Conservation (phyloP, 2,888 invertebrate species). For the Erebia ligea region DNA sequence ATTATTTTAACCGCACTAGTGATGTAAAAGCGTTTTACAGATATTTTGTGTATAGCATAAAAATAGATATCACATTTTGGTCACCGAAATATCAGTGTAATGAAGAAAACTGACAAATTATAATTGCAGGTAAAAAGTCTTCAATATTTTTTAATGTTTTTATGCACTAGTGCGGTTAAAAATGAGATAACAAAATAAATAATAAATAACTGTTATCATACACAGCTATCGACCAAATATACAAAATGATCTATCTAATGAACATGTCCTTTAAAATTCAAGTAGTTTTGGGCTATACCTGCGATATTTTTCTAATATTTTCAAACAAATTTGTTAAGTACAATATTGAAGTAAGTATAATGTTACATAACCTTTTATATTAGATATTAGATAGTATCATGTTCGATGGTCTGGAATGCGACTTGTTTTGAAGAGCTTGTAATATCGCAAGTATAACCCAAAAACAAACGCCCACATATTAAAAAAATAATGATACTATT, state of each 20-base stretch:
- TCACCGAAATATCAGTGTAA: neutral
- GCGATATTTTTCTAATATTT: neutral
- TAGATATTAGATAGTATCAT: too few species aligned
- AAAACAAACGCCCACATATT: slow-evolving; percentile 17
- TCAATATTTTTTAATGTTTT: neutral
- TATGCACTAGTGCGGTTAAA: slow-evolving; percentile 13
- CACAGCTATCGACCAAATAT: slow-evolving; percentile 31
- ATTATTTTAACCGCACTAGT: slow-evolving; percentile 9
- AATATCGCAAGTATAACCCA: slow-evolving; percentile 21
- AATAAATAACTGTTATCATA: slow-evolving; percentile 3
- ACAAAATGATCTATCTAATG: slow-evolving; percentile 39
- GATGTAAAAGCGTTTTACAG: neutral
- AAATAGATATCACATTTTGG: neutral
- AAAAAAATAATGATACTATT: slow-evolving; percentile 34
- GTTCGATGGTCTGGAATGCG: too few species aligned
- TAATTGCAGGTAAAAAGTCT: too few species aligned
- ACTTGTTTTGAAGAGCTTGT: neutral
- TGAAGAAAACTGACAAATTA: neutral
- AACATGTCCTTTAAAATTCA: slow-evolving; percentile 31
- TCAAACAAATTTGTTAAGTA: too few species aligned
- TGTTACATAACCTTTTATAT: too few species aligned
- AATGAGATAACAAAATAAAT: neutral
- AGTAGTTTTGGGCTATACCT: slow-evolving; percentile 12
- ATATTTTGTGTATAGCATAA: neutral
- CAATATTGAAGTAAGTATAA: too few species aligned